Conservation (phyloP, 2,797 vertebrate species). For the Macropodus opercularis region DNA sequence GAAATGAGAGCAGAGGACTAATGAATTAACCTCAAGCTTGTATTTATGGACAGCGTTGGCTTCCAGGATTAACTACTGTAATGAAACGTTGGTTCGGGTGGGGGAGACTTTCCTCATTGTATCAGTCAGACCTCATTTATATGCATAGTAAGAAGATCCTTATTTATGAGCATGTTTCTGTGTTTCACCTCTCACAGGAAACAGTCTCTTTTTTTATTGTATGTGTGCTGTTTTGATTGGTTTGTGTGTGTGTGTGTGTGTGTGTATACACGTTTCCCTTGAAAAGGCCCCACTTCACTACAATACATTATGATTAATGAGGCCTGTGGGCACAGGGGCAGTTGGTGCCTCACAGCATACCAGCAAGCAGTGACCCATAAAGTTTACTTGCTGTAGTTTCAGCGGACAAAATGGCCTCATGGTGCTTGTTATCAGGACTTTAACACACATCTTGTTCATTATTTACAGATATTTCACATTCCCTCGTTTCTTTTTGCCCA, state of each 20-base stretch:
- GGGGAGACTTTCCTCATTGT: neutral
- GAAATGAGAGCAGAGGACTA: conserved; percentile 46
- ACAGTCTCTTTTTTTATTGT: conserved; percentile 16
- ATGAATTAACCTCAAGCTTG: conserved; percentile 20
- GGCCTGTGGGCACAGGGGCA: conserved; percentile 65
- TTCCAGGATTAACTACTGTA: conserved; percentile 11
- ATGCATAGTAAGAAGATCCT: neutral
- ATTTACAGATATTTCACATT: neutral
- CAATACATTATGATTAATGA: conserved; percentile 79
- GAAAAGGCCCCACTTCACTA: conserved; percentile 64
- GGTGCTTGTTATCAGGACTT: neutral
- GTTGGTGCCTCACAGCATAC: conserved; percentile 57
- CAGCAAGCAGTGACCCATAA: conserved; percentile 52
- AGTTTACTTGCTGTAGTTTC: conserved; percentile 45
- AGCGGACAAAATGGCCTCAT: conserved; percentile 25
- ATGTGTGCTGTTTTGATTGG: conserved; percentile 39
- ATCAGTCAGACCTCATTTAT: conserved; percentile 7
- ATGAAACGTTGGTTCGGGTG: neutral
- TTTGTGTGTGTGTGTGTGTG: conserved; percentile 34
- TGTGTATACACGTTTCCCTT: too few relatives aligned
- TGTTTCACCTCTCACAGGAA: conserved; percentile 32
- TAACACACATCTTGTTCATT: neutral
- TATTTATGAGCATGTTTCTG: conserved; percentile 15
- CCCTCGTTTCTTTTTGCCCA: neutral
- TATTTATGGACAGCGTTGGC: conserved; percentile 20